Evolutionary conservation across 2,888 invertebrate genomes (phyloP).

Genomic region (Pristionchus entomophagus): DNA sequence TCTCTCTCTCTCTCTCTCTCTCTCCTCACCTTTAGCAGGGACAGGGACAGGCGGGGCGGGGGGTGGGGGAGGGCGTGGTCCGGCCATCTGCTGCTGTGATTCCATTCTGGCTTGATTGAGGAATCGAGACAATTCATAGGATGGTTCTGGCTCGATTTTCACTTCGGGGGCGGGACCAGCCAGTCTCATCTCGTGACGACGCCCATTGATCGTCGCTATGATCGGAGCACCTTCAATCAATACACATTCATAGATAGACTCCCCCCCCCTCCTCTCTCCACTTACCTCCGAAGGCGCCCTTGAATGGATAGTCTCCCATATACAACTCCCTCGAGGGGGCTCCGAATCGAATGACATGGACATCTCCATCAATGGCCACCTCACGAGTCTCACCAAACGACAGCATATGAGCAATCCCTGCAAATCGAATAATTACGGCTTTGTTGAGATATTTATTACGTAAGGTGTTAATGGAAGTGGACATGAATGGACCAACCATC

Average conservation of each 20-base stretch:
- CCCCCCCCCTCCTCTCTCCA: too few species aligned
- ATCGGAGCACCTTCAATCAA: constrained; percentile 83
- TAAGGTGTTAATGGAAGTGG: not conserved
- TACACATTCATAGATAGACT: too few species aligned
- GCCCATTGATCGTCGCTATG: constrained; percentile 86
- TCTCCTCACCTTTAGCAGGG: not conserved
- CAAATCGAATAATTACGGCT: not conserved
- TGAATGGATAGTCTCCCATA: constrained; percentile 90
- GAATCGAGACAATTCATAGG: constrained; percentile 82
- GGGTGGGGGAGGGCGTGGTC: not conserved
- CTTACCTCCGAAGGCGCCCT: constrained; percentile 85
- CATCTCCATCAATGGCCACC: constrained; percentile 76
- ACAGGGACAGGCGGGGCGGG: not conserved
- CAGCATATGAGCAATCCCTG: constrained; percentile 57
- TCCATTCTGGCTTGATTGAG: constrained; percentile 13
- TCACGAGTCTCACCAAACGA: constrained; percentile 69
- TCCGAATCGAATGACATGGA: constrained; percentile 86
- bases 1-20: not conserved
- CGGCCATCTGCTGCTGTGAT: not conserved
- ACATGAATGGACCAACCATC: constrained; percentile 59
- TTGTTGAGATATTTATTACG: too few species aligned
- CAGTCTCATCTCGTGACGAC: constrained; percentile 86
- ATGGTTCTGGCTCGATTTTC: constrained; percentile 86
- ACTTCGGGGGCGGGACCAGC: constrained; percentile 95
- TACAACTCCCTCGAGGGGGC: constrained; percentile 92